Evolutionary conservation across 2,888 invertebrate genomes (phyloP), one percentile per base, ranked within the genome.

Genomic region (Apodemia duryi): DNA sequence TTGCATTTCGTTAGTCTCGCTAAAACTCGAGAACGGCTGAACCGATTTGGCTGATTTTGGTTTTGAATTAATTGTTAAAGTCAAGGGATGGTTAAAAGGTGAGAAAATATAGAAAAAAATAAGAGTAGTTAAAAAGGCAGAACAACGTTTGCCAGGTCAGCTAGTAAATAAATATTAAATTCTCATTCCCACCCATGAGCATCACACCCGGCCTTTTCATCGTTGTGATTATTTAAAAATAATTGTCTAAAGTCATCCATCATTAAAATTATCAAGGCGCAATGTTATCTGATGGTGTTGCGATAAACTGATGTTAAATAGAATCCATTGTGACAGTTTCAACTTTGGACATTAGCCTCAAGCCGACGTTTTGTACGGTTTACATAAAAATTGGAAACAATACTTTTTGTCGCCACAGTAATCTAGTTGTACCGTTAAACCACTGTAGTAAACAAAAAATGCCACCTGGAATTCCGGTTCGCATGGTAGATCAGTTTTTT

Each of bases 261-360:
- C 86, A 87, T 84, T 78, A 75, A 71, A 71, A 73, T 72, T 82
- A 82, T 81, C 82, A 69, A 66, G 61, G 71, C 67, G 71, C 71
- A 73, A 74, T 75, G 81, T 81, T 80, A 84, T 84, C 84, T 79
- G 84, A 86, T 83, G 75, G 71, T 72, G 71, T 69, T 71, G 74
- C 76, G 84, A 86, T 84, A 84, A 75, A 71, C 71, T 72, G 74
- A 80, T 84, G 87, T 90, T 87, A 83, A 86, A 88, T 85, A 82
- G 76, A 80, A 86, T 72, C 68, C 74, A 83, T 83, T 84, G 88
- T 88, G 90, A 90, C 90, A 90, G 83, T 85, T 85, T 83, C 78
- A 69, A 84, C 81, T 86, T 82, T 82, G 81, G 81, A 81, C 78
- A 80, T 83, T 79, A 79, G 75, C 73, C 73, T 72, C 71, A 71